Percentiles rank a stretch among this genome's conserved stretches.
These are phyloP conservation scores for Zoanthus solanderi DNA, from an alignment of 92 coral and sea anemone genomes.

Conservation along the genomic window DNA sequence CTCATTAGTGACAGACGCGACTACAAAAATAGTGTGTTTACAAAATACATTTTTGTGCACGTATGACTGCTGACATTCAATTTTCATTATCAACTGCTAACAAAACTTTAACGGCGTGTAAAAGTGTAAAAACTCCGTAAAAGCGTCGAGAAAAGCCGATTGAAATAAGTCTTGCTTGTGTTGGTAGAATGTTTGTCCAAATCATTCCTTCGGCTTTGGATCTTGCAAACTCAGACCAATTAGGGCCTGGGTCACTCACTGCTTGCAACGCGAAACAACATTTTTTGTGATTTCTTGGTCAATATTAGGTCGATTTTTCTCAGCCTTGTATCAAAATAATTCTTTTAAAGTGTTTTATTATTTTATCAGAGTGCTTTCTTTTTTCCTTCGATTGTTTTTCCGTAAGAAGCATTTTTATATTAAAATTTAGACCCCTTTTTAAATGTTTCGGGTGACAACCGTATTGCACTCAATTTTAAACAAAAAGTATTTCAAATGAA, in stretches of 20 bases:
- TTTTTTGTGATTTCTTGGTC: slow-evolving; percentile 3
- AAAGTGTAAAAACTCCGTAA: too few relatives aligned
- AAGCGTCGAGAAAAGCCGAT: too few relatives aligned
- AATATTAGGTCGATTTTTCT: slow-evolving; percentile 14
- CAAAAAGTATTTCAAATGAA: slow-evolving; percentile 14
- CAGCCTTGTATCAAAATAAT: slow-evolving; percentile 2
- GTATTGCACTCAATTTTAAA: background rate
- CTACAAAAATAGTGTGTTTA: too few relatives aligned
- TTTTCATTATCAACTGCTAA: too few relatives aligned
- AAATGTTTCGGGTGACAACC: background rate
- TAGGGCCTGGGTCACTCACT: background rate
- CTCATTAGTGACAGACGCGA: too few relatives aligned
- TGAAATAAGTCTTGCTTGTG: too few relatives aligned
- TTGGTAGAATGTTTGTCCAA: too few relatives aligned
- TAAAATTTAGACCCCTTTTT: slow-evolving; percentile 9
- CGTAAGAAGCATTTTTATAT: background rate
- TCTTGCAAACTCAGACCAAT: background rate
- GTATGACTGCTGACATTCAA: too few relatives aligned
- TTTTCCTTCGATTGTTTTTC: slow-evolving; percentile 4
- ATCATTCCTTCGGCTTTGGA: too few relatives aligned
- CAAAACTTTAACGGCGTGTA: too few relatives aligned
- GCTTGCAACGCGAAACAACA: background rate
- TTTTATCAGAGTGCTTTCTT: background rate
- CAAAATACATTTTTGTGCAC: too few relatives aligned
- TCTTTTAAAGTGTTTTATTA: background rate